Evolutionary conservation across 2,797 vertebrate species (phyloP), one percentile per base, ranked within the genome.

Genomic region (Sebastes matsubarae): DNA sequence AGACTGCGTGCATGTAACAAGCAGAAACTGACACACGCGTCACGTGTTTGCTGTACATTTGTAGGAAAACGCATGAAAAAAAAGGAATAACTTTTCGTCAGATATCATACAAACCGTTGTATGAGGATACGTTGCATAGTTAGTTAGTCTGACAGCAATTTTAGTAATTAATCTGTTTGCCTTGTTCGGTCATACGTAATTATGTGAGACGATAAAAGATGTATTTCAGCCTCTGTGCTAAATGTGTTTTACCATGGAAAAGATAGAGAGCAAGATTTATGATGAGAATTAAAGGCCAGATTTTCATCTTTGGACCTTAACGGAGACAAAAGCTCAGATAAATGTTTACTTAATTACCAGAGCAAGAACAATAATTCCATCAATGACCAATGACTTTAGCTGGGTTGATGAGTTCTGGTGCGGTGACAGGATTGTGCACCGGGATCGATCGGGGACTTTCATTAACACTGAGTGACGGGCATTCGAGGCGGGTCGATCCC

Each of bases 381-480:
- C 59, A 24, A 9, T 70, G 81, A 24, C 77, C 60, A 57, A 66
- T 88, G 82, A 78, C 77, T 85, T 74, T 2, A 67, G 64, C 61
- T 18, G 29, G 46, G 74, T 67, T 83, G 90, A 92, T 86, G 72
- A 75, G 77, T 87, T 89, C 79, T 80, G 85, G 67, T 64, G 59
- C 36, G 63, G 77, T 84, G 88, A 89, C 82, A 79, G 80, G 79
- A 81, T 20, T 68, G 73, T 52, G 73, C 68, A 38, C 24, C 27
- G 1, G 13, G 30, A 94, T 92, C 75, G 81, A 93, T 91, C 77
- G 1, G 80, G 54, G 27, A 57, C 83, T 92, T 93, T 91, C 92
- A 94, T 94, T 93, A 94, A 84, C 86, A 58, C 25, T 64, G 90
- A 91, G 84, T 46, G 86, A 89, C 80, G 72, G 68, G 70, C 80